These are phyloP conservation scores for Hyperopisus bebe DNA, from an alignment of 2,113 vertebrate species.

Conservation along the genomic window DNA sequence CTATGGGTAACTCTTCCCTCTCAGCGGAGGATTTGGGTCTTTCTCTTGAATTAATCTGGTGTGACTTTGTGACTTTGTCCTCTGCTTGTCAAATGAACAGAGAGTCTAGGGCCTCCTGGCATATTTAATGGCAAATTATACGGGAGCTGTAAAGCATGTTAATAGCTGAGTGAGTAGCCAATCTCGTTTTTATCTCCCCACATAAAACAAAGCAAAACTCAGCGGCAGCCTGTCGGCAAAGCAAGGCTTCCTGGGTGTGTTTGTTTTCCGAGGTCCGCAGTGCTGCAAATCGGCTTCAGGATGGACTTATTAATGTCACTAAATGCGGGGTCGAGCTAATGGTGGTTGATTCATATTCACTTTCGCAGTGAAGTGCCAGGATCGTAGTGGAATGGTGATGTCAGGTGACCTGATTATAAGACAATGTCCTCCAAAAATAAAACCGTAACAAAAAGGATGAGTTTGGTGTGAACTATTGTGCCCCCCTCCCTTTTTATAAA, in stretches of 20 bases:
- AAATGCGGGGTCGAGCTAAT: neutral
- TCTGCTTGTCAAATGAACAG: neutral
- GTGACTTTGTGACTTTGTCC: neutral
- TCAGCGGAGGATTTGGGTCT: neutral
- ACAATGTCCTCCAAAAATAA: neutral
- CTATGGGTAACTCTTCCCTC: neutral
- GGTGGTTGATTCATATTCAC: neutral
- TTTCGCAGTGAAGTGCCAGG: neutral
- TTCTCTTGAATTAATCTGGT: neutral
- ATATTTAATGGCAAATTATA: conserved; percentile 3
- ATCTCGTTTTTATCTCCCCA: neutral
- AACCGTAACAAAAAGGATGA: neutral
- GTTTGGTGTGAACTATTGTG: neutral
- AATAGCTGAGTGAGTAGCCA: conserved; percentile 9
- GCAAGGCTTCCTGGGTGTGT: neutral
- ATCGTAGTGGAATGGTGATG: neutral
- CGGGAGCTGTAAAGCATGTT: conserved; percentile 1
- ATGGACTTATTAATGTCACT: neutral
- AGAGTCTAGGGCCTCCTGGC: neutral
- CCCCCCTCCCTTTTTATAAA: neutral
- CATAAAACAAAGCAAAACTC: conserved; percentile 5
- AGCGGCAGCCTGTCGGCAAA: neutral
- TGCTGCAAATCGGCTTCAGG: neutral
- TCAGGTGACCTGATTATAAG: neutral
- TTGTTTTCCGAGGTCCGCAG: neutral